Evolutionary conservation across 2,113 vertebrate genomes (phyloP), one percentile per base, ranked within the genome.

Genomic region (Galemys pyrenaicus): DNA sequence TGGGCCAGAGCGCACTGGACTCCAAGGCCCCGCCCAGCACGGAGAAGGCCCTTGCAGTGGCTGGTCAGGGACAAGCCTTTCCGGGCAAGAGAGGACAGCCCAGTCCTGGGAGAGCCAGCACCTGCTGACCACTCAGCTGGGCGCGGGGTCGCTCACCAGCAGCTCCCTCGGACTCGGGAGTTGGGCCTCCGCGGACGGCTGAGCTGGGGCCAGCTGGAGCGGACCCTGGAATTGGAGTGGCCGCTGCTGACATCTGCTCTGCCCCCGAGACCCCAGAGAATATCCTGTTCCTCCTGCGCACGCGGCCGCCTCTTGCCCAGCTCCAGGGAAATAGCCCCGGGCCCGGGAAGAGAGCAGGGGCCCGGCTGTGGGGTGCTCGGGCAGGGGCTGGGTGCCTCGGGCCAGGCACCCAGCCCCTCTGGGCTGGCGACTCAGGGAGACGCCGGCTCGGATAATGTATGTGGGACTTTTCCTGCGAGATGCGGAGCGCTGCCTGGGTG

Each of bases 1-100:
- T 9, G 5, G 44, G 44, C 44, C 44, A 9, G 44, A 44, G 44
- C 5, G 44, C 9, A 9, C 44, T 44, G 44, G 44, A 9, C 44
- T 9, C 44, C 0, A 4, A 20, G 0, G 0, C 3, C 19, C 10
- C n/a, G 2, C 32, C n/a, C 80, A 17, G 15, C 19, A 0, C 0
- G 6, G 15, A 26, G 56, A 6, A 39, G 37, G 2, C 17, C 19
- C 65, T 74, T 17, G 15, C 44, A 2, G 5, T 13, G 41, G 17
- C 32, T 30, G 37, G 16, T 2, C 1, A 19, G 75, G 13, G 81
- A 39, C 17, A 13, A 58, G 30, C 9, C 44, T 44, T 44, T 19
- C 17, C 70, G 9, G 60, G 35, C 41, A 41, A 49, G 75, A 46
- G 20, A 32, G 64, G 35, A 5, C 58, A 0, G n/a, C 54, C 22